Evolutionary conservation across 2,113 vertebrate species (phyloP).

Genomic region (Gavia stellata): DNA sequence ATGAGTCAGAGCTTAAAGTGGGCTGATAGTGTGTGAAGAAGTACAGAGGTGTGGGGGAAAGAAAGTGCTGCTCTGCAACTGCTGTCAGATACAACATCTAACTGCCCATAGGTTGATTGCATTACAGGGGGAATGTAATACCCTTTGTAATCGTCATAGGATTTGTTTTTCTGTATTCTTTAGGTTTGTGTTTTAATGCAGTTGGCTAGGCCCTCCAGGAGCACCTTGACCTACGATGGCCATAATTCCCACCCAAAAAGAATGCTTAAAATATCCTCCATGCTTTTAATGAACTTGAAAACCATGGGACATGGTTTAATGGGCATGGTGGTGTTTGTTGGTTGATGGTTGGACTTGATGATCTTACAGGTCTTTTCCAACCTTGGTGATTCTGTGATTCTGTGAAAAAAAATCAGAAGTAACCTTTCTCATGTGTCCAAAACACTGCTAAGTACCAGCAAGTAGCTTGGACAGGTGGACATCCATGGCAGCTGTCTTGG

Average conservation of each 20-base stretch:
- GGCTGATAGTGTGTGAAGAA: slow-evolving; percentile 8
- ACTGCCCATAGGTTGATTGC: not conserved
- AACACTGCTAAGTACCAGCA: not conserved
- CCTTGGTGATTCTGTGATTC: no score
- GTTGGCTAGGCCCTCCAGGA: not conserved
- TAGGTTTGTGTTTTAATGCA: not conserved
- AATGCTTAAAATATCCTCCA: not conserved
- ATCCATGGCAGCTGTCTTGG: not conserved
- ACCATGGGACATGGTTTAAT: no score
- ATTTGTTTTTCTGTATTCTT: not conserved
- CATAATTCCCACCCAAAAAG: not conserved
- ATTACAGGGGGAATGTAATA: not conserved
- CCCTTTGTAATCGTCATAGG: not conserved
- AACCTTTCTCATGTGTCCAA: not conserved
- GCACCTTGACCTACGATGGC: not conserved
- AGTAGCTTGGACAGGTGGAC: not conserved
- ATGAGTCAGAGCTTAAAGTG: slow-evolving; percentile 33
- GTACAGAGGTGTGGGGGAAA: not conserved
- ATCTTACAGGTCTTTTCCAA: no score
- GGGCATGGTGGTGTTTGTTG: no score
- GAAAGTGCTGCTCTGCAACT: not conserved
- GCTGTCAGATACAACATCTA: not conserved
- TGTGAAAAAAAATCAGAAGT: not conserved
- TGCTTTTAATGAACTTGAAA: not conserved
- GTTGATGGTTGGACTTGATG: no score